Evolutionary conservation across 2,888 invertebrate species (phyloP).

Genomic region (Sarcophaga carnaria): DNA sequence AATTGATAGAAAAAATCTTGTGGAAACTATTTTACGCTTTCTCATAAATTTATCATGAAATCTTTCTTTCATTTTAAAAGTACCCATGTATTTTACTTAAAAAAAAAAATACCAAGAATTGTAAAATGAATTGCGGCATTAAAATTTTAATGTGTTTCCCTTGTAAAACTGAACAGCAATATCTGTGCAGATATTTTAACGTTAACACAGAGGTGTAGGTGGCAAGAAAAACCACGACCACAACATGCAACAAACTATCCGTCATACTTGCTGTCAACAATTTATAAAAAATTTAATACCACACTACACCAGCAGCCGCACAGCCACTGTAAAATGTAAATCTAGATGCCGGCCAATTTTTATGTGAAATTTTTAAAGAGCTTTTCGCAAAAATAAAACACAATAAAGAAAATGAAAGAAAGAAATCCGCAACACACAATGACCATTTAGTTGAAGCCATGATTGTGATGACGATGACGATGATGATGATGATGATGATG

Average conservation of each 20-base stretch:
- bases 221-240: neutral
- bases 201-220: neutral
- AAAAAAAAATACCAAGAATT: neutral
- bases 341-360: neutral
- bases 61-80: neutral
- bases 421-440: constrained; percentile 4
- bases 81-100: no score
- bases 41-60: no score
- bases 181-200: neutral
- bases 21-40: no score
- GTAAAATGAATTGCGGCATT: no score
- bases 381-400: neutral
- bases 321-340: neutral
- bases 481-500: neutral
- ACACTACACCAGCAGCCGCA: no score
- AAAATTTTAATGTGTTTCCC: no score
- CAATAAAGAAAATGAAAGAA: neutral
- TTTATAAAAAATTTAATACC: neutral
- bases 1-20: no score
- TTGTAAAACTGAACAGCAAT: neutral
- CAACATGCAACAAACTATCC: constrained; percentile 9
- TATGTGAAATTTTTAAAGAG: constrained; percentile 7
- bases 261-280: neutral
- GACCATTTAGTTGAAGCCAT: constrained; percentile 10
- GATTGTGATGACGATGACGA: neutral